These are phyloP conservation scores for Anas platyrhynchos DNA, from an alignment of 2,113 vertebrate species.

Conservation along the genomic window DNA sequence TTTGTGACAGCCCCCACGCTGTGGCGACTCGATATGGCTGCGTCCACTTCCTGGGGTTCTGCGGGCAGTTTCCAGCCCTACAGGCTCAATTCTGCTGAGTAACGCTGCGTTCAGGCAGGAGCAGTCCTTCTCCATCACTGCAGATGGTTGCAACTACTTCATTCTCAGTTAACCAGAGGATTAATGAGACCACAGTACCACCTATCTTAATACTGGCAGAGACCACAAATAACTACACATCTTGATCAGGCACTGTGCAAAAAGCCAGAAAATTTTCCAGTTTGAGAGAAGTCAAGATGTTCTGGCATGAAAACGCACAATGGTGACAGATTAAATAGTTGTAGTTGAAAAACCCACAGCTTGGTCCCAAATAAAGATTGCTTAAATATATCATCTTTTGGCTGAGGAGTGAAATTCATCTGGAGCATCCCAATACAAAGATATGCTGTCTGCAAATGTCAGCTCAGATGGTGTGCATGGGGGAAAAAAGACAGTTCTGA, in stretches of 20 bases:
- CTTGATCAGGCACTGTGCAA: not conserved
- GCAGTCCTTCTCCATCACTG: not conserved
- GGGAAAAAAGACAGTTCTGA: not conserved
- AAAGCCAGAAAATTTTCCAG: not conserved
- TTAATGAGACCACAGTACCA: not conserved
- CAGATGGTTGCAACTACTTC: not conserved
- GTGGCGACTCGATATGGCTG: not conserved
- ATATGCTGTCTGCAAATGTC: not conserved
- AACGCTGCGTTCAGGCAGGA: not conserved
- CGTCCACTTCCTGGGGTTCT: not conserved
- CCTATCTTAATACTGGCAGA: not conserved
- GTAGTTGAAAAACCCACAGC: slow-evolving; percentile 27
- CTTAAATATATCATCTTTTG: slow-evolving; percentile 19
- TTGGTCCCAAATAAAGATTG: slow-evolving; percentile 25
- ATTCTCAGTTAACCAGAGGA: not conserved
- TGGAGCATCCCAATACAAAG: not conserved
- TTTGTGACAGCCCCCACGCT: not conserved
- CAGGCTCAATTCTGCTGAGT: not conserved
- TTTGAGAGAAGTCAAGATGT: not conserved
- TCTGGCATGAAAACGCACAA: not conserved
- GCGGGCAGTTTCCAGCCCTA: not conserved
- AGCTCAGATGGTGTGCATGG: fast-evolving
- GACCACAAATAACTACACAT: not conserved
- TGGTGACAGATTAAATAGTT: slow-evolving; percentile 5
- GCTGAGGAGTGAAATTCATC: not conserved